Conservation (phyloP, 30 jellyfish, hydroid and myxozoan species). For the Mastigias papua region DNA sequence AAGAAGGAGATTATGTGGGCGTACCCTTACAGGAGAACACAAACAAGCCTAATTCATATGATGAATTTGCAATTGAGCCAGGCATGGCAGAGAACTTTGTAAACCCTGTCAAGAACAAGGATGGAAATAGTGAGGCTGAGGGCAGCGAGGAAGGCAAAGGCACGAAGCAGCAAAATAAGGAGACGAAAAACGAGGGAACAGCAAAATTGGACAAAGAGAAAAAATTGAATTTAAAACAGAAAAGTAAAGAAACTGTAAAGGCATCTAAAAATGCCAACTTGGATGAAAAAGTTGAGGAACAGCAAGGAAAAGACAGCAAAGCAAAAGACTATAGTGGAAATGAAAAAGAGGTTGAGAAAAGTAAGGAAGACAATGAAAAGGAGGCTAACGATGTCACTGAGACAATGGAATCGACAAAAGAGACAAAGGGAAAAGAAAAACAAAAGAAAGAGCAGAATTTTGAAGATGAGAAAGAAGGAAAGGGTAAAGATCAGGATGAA, state of each 20-base stretch:
- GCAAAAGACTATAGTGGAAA: neutral
- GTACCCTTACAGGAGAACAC: conserved; percentile 13
- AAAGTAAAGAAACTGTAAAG: conserved; percentile 1
- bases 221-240: neutral
- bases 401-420: neutral
- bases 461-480: neutral
- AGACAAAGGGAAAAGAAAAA: neutral
- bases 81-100: conserved; percentile 64
- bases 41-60: conserved; percentile 50
- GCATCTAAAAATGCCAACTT: neutral
- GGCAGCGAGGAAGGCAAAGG: conserved; percentile 2
- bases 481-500: conserved; percentile 16
- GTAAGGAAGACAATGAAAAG: conserved; percentile 19
- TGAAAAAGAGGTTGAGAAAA: neutral
- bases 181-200: conserved; percentile 3
- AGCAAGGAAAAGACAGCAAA: conserved; percentile 5
- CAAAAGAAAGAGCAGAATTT: conserved; percentile 1
- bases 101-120: conserved; percentile 25
- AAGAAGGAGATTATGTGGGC: conserved; percentile 74
- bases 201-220: conserved; percentile 9
- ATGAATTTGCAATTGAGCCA: conserved; percentile 40
- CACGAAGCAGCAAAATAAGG: conserved; percentile 7
- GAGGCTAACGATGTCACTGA: conserved; percentile 2
- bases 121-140: neutral
- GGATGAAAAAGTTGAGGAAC: conserved; percentile 11